Base-by-base conservation (phyloP, 2,113 vertebrate genomes). In the Datnioides undecimradiatus region DNA sequence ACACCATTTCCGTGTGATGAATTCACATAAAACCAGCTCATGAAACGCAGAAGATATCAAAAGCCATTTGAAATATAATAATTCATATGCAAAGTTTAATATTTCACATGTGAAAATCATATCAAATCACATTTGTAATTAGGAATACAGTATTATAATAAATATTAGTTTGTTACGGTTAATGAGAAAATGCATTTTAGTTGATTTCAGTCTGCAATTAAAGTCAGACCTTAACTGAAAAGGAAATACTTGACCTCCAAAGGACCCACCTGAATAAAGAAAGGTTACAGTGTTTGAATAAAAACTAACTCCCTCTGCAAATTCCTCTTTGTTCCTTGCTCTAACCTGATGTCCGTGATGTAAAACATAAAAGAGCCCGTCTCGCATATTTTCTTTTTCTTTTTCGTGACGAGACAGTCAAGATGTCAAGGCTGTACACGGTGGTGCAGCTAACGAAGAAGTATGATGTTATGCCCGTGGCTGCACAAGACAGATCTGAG, bases 321-420 rank as follows among this genome's bases (percentile, higher is more conserved):
- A 65, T 54, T 5, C 45, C 6, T 60, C 41, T 55, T 58, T 80
- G 13, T 77, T 77, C 36, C 45, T 62, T 25, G 49, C 16, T 51
- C 48, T 55, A 38, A 34, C 6, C 21, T 8, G 33, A 40, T 45
- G 33, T 69, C 62, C 16, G 36, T 17, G 29, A 58, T 72, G 55
- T 73, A 57, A 69, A 76, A 41, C 73, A 82, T 62, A 13, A 58
- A 84, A 52, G 58, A 40, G 31, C 5, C 16, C 43, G 41, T 83
- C 72, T 65, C 5, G 4, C 8, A 49, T 8, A 29, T 49, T 43
- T 33, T 38, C 7, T 57, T 49, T 29, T 21, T 43, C 1, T 57
- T 54, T 68, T 34, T 66, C 19, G 5, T 21, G 16, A 1, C 41
- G 45, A 80, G 36, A 27, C 46, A 36, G 70, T 46, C 9, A 10